Evolutionary conservation across 2,888 invertebrate genomes (phyloP), one percentile per base, ranked within the genome.

Genomic region (Dermolepida albohirtum): DNA sequence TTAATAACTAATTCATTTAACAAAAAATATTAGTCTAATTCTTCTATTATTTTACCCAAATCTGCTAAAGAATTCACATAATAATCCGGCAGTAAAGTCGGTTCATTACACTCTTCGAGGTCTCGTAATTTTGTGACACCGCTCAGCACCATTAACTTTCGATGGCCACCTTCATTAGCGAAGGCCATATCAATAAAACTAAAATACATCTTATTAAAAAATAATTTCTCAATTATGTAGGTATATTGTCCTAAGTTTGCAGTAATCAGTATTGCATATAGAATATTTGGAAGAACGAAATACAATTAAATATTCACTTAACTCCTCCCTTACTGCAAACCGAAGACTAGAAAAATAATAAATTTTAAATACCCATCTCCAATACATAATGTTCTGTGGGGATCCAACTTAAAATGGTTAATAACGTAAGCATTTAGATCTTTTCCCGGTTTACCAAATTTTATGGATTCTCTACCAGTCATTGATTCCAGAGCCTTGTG

Each of bases 311-410:
- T 22, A 22, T 22, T 22, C 22, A 22, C 4, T 22, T 22, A 22
- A 22, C 4, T 22, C 4, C 4, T 22, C 22, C 4, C 6, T 2
- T 10, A 34, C 34, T 34, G 10, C 34, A 34, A 34, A 34, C 34
- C 6, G n/a, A 8, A 10, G 34, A 34, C 6, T 10, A 10, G 2
- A 2, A 34, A 34, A 34, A 34, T 8, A 34, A 34, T 34, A 8
- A 34, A 34, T 34, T 34, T 5, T 10, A 34, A 34, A 14, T 70
- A 92, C 89, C 92, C 89, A 79, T 96, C 96, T 43, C 96, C 96
- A 76, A 95, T 89, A 85, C 96, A 94, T 14, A 96, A 82, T 0
- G 92, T 90, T 68, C 90, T 85, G 22, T 84, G 83, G 0, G 92
- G 87, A 72, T 80, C 79, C 14, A 92, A 85, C 0, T 87, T 86